A percentile compares a stretch with the other conserved stretches of the same genome.
These are phyloP conservation scores for Macaria notata DNA, from an alignment of 2,888 invertebrate genomes.

Conservation along the genomic window DNA sequence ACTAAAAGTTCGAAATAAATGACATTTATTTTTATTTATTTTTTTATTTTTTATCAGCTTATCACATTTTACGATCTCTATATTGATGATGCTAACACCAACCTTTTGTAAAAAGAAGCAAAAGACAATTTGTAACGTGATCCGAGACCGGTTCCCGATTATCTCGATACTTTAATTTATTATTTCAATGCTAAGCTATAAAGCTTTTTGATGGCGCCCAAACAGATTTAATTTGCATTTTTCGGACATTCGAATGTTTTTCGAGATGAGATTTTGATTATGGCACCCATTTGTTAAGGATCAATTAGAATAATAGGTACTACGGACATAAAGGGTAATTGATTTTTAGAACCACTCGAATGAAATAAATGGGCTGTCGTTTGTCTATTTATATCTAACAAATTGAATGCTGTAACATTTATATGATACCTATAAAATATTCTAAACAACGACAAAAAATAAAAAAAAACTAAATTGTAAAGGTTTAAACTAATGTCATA, in stretches of 20 bases:
- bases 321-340: no score
- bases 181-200: slow-evolving; percentile 32
- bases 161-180: slow-evolving; percentile 21
- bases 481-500: no score
- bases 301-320: neutral
- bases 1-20: no score
- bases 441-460: no score
- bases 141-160: slow-evolving; percentile 27
- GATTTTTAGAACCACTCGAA: neutral
- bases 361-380: no score
- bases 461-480: no score
- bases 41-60: slow-evolving; percentile 1
- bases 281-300: neutral
- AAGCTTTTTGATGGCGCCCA: slow-evolving; percentile 40
- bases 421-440: no score
- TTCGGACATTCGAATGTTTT: slow-evolving; percentile 5
- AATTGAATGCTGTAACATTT: no score
- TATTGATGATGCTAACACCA: slow-evolving; percentile 13
- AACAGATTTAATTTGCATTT: slow-evolving; percentile 34
- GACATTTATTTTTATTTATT: no score
- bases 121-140: slow-evolving; percentile 9
- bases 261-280: slow-evolving; percentile 3
- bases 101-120: slow-evolving; percentile 13
- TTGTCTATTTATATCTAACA: no score
- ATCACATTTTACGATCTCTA: slow-evolving; percentile 20